Evolutionary conservation across 2,797 vertebrate genomes (phyloP).

Genomic region (Arrhamphus sclerolepis): DNA sequence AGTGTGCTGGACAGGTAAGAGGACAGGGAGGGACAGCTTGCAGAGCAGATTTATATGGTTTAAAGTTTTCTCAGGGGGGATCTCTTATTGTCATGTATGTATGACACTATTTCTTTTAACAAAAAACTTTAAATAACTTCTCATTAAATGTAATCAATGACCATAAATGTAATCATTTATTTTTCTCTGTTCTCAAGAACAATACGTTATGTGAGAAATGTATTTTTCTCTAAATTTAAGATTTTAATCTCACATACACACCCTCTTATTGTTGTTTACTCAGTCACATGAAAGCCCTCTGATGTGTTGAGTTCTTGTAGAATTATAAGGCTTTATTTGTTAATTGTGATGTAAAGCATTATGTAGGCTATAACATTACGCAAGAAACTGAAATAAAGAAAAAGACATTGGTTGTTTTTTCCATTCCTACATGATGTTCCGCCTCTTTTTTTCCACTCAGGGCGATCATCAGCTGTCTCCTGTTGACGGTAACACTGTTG

Average conservation of each 20-base stretch:
- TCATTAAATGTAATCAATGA: too few relatives aligned
- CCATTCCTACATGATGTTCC: conserved; percentile 10
- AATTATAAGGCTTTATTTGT: conserved; percentile 64
- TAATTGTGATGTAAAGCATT: too few relatives aligned
- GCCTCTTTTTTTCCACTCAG: conserved; percentile 17
- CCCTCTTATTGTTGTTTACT: conserved; percentile 54
- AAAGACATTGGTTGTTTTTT: too few relatives aligned
- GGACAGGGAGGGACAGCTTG: conserved; percentile 82
- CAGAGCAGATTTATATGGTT: conserved; percentile 45
- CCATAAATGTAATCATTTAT: too few relatives aligned
- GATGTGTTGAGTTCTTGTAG: conserved; percentile 87
- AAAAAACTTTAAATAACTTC: too few relatives aligned
- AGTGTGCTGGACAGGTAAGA: conserved; percentile 83
- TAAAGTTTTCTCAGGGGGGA: not conserved
- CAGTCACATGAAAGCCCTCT: conserved; percentile 83
- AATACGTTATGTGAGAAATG: too few relatives aligned
- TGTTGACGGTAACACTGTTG: conserved; percentile 40
- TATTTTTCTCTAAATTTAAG: not conserved
- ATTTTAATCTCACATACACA: not conserved
- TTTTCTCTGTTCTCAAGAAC: too few relatives aligned
- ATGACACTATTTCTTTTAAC: too few relatives aligned
- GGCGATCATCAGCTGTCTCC: conserved; percentile 48
- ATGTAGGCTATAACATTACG: too few relatives aligned
- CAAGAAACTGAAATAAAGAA: too few relatives aligned
- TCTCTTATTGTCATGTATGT: too few relatives aligned